Evolutionary conservation across 2,113 vertebrate species (phyloP), one percentile per base, ranked within the genome.

Genomic region (Erythrocercus mccallii): DNA sequence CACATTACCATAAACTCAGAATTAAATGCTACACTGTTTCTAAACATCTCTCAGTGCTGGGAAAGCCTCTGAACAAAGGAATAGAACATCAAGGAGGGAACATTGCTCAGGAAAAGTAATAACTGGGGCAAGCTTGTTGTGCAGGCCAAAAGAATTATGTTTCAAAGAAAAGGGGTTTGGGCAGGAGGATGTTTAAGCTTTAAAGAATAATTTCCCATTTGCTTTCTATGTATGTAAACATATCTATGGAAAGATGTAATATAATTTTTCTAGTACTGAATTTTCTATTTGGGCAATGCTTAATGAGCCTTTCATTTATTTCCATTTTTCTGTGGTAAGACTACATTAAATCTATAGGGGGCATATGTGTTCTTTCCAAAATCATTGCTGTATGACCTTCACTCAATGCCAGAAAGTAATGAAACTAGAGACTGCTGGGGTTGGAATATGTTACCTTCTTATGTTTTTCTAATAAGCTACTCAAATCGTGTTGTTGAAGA

Each of bases 391-490:
- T 69, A 28, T 89, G 92, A 94, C 56, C 51, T 50, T 60, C 44
- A 50, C 35, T 74, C 38, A 86, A 14, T 91, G 57, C 91, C 81
- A 96, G 80, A 96, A 91, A 95, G 76, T 89, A 95, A 86, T 95
- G 93, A 96, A 97, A 96, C 58, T 71, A 57, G 74, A 91, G 74
- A 93, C 51, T 74, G 27, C 42, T 64, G 48, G 42, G 45, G 5
- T 82, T 96, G 90, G 89, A 96, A 88, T 94, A 45, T 88, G 51
- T 96, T 95, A 30, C 81, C 74, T 94, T 92, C 77, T 96, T 95
- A 91, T 96, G 95, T 88, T 97, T 97, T 97, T 97, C 82, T 88
- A 95, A 96, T 97, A 94, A 96, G 25, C 62, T 91, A n/a, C 24
- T 94, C 65, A 91, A 80, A 87, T 82, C 51, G 35, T 90, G 71